phyloP scores from a whole-genome alignment of 2,113 vertebrate species.

The Steatornis caripensis region DNA sequence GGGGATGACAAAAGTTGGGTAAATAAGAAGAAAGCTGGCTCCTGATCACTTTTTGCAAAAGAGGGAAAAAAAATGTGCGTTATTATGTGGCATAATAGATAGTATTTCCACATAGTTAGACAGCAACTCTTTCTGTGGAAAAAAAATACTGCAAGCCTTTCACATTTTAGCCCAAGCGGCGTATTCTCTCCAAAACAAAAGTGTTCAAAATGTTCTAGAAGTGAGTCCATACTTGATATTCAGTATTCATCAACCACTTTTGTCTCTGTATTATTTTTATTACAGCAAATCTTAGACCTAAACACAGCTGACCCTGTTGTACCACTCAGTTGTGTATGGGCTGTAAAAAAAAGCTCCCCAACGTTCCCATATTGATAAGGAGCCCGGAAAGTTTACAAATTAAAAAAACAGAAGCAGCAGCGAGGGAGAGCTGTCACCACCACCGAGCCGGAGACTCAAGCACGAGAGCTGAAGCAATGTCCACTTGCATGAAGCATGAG shows the following conservation, averaged over 20 bases:
- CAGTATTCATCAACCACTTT: neutral
- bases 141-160: neutral
- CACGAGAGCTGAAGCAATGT: fast-evolving
- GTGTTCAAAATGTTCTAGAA: neutral
- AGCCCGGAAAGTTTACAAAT: neutral
- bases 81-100: slow-evolving; percentile 24
- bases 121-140: neutral
- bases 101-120: slow-evolving; percentile 32
- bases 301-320: neutral
- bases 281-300: neutral
- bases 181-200: neutral
- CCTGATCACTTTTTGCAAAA: slow-evolving; percentile 23
- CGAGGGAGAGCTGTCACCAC: neutral
- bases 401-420: neutral
- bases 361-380: neutral
- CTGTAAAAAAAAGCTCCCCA: neutral
- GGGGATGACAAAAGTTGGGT: neutral
- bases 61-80: slow-evolving; percentile 27
- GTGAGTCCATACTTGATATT: neutral
- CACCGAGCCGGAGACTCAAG: neutral
- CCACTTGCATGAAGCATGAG: neutral
- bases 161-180: neutral
- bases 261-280: neutral
- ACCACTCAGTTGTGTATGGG: neutral
- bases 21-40: slow-evolving; percentile 31